Evolutionary conservation across 2,888 invertebrate species (phyloP).

Genomic region (Tipula vernalis): DNA sequence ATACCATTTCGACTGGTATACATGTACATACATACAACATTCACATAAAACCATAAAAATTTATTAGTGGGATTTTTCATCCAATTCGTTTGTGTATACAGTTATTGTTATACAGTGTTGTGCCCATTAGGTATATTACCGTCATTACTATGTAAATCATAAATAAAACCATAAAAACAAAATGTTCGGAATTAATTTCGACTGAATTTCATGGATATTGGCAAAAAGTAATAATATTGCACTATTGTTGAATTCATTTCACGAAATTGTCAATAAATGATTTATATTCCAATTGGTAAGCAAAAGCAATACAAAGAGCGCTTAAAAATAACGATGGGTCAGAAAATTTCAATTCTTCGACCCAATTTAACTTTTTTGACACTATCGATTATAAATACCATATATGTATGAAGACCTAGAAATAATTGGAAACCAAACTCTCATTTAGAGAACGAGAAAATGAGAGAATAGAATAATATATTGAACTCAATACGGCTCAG

Average conservation of each 20-base stretch:
- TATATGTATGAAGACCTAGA: no score
- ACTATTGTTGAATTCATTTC: background rate
- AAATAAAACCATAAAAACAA: background rate
- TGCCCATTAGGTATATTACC: background rate
- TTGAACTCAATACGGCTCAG: no score
- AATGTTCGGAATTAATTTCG: background rate
- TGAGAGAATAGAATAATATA: no score
- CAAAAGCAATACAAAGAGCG: no score
- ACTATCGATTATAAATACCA: no score
- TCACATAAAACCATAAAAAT: background rate
- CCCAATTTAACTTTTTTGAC: no score
- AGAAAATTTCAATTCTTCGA: no score
- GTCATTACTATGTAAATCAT: background rate
- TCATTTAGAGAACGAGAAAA: no score
- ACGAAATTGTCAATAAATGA: no score
- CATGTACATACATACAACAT: background rate
- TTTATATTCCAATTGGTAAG: no score
- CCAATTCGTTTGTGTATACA: background rate
- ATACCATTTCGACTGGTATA: background rate
- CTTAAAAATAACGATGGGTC: no score
- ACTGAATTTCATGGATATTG: background rate
- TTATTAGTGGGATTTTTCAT: background rate
- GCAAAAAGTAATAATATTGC: background rate
- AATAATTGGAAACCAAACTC: no score
- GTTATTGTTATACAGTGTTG: background rate